Evolutionary conservation across 2,797 vertebrate genomes (phyloP), one percentile per base, ranked within the genome.

Genomic region (Betta splendens): DNA sequence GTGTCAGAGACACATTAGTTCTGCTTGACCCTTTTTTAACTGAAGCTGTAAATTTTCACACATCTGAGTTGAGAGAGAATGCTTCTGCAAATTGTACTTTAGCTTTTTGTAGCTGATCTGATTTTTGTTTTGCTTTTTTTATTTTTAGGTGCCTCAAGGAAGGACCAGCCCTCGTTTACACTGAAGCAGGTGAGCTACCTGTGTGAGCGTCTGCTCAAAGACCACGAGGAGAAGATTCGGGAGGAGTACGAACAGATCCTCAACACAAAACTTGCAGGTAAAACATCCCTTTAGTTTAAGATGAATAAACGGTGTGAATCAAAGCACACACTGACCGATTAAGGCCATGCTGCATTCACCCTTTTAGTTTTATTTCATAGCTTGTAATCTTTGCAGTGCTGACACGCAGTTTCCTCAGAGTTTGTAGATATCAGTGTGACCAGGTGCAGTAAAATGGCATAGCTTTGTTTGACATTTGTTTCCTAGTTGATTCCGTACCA

Each of bases 171-270:
- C 69, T 93, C 92, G 26, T 96, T 96, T 83, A 95, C 94, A 7
- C 91, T 96, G 86, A 91, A 91, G 79, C 94, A 96, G 89, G 94
- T 96, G 85, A 93, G 94, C 86, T 94, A 92, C 89, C 92, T 96
- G 86, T 96, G 95, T 39, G 95, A 96, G 86, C 92, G 94, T 47
- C 91, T 96, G 69, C 91, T 96, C 60, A 96, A 94, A 92, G 95
- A 95, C 87, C 94, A 96, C 10, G 94, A 96, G 91, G 94, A 95
- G 81, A 95, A 94, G 89, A 94, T 96, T 83, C 92, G 94, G 49
- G 94, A 96, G 90, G 94, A 96, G 72, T 96, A 95, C 18, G 95
- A 96, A 90, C 94, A 95, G 81, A 95, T 95, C 84, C 92, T 96
- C 67, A 95, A 94, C 86, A 94, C 93, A 90, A 96, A 95, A 89